Evolutionary conservation across 1,140 invertebrate species (phyloP), one percentile per base, ranked within the genome.

Genomic region (Linepithema humile): DNA sequence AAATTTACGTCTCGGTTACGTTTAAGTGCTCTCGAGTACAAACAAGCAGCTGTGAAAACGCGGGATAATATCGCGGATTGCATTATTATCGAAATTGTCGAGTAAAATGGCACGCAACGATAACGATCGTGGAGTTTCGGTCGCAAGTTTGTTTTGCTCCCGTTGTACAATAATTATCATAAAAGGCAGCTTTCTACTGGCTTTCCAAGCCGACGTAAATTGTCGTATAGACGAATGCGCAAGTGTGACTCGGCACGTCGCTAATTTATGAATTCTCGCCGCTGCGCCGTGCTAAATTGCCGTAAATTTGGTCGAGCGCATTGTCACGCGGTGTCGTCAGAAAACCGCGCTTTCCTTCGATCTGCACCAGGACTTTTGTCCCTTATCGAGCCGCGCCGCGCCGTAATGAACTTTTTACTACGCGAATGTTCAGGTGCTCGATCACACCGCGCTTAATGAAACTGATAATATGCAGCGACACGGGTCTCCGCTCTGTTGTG

Each of bases 221-320:
- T 29, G 55, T 53, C 45, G 15, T 62, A 53, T 26, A 38, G 32
- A 53, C 62, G 45, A 38, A 78, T 53, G 62, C 75, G 15, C 23
- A 40, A 69, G 62, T 69, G 75, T 78, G 74, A 78, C 75, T 77
- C 74, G 60, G n/a, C 72, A 60, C 55, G 55, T 26, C 26, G 72
- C 6, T 40, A 78, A 78, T 78, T 78, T 78, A 38, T 23, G 62
- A 78, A 78, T 78, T 53, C 45, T 29, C 45, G n/a, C 55, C 35
- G 29, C 53, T 17, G 12, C 59, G 43, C 45, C 60, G 45, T 6
- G 32, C 17, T 67, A 78, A 67, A 78, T 78, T 78, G 23, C 43
- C 35, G 60, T 35, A 26, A 69, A 69, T 69, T 78, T 26, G 48
- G 35, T 29, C 35, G 43, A 67, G 45, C 35, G 32, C 40, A 60